Conservation (phyloP, 92 coral and sea anemone species). For the Diadumene lineata region DNA sequence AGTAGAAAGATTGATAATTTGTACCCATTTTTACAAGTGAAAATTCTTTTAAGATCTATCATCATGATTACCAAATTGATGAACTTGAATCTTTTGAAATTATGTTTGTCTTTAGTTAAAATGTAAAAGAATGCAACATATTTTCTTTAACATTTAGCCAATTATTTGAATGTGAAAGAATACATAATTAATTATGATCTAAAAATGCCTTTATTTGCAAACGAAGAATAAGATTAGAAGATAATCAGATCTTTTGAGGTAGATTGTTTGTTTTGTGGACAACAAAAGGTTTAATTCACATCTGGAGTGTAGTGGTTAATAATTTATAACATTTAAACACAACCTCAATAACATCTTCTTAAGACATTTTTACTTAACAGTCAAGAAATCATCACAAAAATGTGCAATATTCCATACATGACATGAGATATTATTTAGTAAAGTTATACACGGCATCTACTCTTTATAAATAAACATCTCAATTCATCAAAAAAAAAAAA, state of each 20-base stretch:
- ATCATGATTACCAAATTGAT: too few relatives aligned
- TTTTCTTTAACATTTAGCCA: too few relatives aligned
- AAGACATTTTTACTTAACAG: background rate
- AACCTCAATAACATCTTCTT: background rate
- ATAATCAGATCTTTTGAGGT: background rate
- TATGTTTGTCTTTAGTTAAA: too few relatives aligned
- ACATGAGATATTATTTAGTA: too few relatives aligned
- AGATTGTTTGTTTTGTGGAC: background rate
- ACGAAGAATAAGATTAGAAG: slow-evolving; percentile 8
- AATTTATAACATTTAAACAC: background rate
- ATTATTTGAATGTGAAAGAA: background rate
- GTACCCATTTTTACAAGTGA: background rate
- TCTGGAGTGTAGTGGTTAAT: background rate
- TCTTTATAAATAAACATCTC: too few relatives aligned
- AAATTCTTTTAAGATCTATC: too few relatives aligned
- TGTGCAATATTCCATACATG: too few relatives aligned
- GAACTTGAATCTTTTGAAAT: too few relatives aligned
- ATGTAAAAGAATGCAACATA: background rate
- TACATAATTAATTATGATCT: slow-evolving; percentile 17
- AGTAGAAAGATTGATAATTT: too few relatives aligned
- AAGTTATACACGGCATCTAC: too few relatives aligned
- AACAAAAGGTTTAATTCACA: background rate
- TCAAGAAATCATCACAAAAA: too few relatives aligned
- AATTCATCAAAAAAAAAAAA: too few relatives aligned
- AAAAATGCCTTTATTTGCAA: slow-evolving; percentile 2